These are phyloP conservation scores for Argyresthia goedartella DNA, from an alignment of 2,888 invertebrate species.

Conservation along the genomic window DNA sequence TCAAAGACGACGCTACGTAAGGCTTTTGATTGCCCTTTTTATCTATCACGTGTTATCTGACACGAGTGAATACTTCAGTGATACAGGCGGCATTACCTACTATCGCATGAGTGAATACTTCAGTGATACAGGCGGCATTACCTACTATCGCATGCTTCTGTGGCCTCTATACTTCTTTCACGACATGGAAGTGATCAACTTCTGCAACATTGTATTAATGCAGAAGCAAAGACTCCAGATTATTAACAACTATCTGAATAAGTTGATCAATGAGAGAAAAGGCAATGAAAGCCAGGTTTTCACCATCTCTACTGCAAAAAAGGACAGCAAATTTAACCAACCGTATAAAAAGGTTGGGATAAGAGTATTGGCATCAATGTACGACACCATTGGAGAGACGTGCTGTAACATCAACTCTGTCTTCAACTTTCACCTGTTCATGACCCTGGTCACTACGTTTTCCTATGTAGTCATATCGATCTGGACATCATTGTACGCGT, in stretches of 20 bases:
- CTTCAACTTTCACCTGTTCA: slow-evolving; percentile 11
- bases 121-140: neutral
- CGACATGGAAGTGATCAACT: slow-evolving; percentile 3
- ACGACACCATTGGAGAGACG: slow-evolving; percentile 9
- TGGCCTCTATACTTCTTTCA: neutral
- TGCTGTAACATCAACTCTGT: slow-evolving; percentile 10
- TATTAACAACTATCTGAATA: slow-evolving; percentile 5
- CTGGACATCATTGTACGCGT: slow-evolving; percentile 9
- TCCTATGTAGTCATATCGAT: slow-evolving; percentile 9
- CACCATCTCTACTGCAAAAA: neutral
- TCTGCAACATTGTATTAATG: slow-evolving; percentile 6
- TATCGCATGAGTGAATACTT: too few relatives aligned
- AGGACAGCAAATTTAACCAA: neutral
- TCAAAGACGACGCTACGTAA: too few relatives aligned
- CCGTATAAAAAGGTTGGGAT: neutral
- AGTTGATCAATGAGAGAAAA: neutral
- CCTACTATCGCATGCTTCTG: neutral
- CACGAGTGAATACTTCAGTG: too few relatives aligned
- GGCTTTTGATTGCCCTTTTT: too few relatives aligned
- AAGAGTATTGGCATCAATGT: slow-evolving; percentile 8
- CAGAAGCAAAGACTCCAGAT: slow-evolving; percentile 4
- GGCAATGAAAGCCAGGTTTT: neutral
- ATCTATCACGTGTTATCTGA: neutral
- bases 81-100: neutral
- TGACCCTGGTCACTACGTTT: slow-evolving; percentile 8